Percentiles rank a stretch among this genome's conserved stretches.
These are phyloP conservation scores for Cephus nigrinus DNA, from an alignment of 2,888 invertebrate species.

Conservation along the genomic window DNA sequence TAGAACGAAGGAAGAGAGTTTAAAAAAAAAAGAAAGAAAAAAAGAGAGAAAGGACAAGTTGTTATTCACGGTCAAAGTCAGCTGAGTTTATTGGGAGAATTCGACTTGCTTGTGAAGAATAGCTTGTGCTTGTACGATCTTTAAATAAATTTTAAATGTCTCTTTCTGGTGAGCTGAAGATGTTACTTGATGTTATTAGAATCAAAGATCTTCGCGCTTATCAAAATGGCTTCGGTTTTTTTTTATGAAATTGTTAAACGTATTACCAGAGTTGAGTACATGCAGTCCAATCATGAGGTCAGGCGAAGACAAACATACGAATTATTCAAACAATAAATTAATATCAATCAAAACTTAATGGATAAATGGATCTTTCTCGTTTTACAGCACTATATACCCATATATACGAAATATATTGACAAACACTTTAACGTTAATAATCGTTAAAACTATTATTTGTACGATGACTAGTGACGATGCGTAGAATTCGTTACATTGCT, in stretches of 20 bases:
- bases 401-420: slow-evolving; percentile 7
- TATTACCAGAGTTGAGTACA: slow-evolving; percentile 20
- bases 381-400: slow-evolving; percentile 41
- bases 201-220: not conserved
- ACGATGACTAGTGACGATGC: slow-evolving; percentile 21
- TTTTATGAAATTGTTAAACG: not conserved
- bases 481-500: slow-evolving; percentile 45
- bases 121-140: too few species aligned
- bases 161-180: not conserved
- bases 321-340: slow-evolving; percentile 13
- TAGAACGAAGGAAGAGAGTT: slow-evolving; percentile 25
- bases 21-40: slow-evolving; percentile 27
- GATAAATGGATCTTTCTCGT: slow-evolving; percentile 21
- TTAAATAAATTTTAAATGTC: slow-evolving; percentile 12
- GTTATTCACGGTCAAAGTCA: slow-evolving; percentile 7
- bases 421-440: not conserved
- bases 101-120: not conserved
- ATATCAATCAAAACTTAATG: slow-evolving; percentile 25
- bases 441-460: not conserved
- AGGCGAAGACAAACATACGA: slow-evolving; percentile 13
- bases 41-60: not conserved
- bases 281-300: slow-evolving; percentile 15
- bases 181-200: not conserved
- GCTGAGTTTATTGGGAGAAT: not conserved
- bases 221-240: not conserved